Percentiles rank a stretch among this genome's conserved stretches.
Conservation (phyloP, 2,888 invertebrate species). For the Enchytraeus crypticus region DNA sequence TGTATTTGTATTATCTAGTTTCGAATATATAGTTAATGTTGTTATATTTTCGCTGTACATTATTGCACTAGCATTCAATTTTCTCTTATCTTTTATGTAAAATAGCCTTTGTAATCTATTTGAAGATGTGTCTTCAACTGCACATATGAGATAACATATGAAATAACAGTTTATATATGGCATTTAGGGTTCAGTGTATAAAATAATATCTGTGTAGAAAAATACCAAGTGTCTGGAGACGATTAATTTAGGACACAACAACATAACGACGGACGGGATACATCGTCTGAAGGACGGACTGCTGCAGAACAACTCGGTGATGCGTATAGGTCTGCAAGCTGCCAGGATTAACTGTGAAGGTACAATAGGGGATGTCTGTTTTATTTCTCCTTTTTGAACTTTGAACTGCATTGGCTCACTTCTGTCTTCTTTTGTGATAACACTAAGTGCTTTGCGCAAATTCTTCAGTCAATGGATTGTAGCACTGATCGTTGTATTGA, state of each 20-base stretch:
- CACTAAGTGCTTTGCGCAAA: not conserved
- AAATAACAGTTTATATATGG: no score
- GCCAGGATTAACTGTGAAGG: conserved; percentile 63
- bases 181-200: not conserved
- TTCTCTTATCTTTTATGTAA: no score
- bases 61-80: no score
- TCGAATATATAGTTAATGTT: no score
- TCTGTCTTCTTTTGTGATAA: not conserved
- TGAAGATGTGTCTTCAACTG: no score
- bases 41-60: no score
- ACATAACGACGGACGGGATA: conserved; percentile 60
- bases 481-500: not conserved
- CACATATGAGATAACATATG: no score
- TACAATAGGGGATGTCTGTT: conserved; percentile 24
- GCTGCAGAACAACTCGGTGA: conserved; percentile 57
- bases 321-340: conserved; percentile 63
- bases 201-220: not conserved
- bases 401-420: not conserved
- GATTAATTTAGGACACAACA: conserved; percentile 71
- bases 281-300: conserved; percentile 59
- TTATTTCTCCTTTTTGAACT: not conserved
- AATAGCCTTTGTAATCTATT: not conserved
- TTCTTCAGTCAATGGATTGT: not conserved
- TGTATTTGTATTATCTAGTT: no score
- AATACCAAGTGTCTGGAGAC: conserved; percentile 58